Evolutionary conservation across 2,113 vertebrate genomes (phyloP), one percentile per base, ranked within the genome.

Genomic region (Brachypodius melanocephalos): DNA sequence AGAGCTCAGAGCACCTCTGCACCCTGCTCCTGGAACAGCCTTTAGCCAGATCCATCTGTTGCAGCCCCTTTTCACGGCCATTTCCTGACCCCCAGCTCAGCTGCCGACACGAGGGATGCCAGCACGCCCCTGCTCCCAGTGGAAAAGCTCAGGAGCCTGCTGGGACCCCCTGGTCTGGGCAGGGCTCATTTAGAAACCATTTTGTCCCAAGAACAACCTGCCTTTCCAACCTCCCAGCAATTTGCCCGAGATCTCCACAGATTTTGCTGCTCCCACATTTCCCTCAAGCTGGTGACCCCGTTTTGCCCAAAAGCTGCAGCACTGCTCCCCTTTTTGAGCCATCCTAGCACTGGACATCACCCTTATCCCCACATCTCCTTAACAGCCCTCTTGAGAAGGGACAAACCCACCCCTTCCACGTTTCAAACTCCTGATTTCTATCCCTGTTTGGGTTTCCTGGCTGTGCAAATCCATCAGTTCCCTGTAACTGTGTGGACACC

Each of bases 231-330:
- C 12, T 9, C 36, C 8, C 45, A 32, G 36, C 29, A 51, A 11
- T 32, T 24, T 55, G 5, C 45, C 45, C 82, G 57, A 31, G 42
- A 21, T 42, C 68, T 58, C 67, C 19, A 49, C 0, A 6, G 19
- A 19, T 55, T 59, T 61, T 46, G 34, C 40, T 25, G 6, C 29
- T 79, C 34, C 38, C 38, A 38, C 38, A 38, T 38, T 38, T 38
- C 38, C 31, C 49, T 43, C 42, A 6, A 0, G 0, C 69, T 21
- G 12, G 9, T 40, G 31, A 36, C 18, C 8, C 9, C 3, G 0
- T 25, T 80, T 65, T 81, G 9, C 42, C 67, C 32, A 3, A 34
- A 52, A 46, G 17, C 36, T 48, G 21, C 57, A 71, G 14, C 0
- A 13, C 22, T 85, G 36, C 28, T 58, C 43, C 28, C 17, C 24